These are phyloP conservation scores for Manis javanica DNA, from an alignment of 2,797 vertebrate species.

Conservation along the genomic window DNA sequence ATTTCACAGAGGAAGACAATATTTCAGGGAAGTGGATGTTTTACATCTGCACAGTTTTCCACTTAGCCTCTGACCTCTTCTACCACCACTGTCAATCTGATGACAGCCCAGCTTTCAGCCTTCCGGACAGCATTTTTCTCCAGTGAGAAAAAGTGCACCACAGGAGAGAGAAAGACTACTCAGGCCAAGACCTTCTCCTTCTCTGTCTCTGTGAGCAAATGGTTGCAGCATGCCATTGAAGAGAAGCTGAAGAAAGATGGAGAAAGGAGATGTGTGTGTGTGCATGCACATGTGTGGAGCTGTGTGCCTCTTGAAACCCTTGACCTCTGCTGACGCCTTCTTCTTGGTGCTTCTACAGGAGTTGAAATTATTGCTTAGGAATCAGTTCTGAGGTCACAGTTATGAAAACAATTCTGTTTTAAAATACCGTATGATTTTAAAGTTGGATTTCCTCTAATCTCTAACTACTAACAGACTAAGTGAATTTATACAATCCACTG, in stretches of 20 bases:
- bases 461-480: background rate
- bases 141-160: background rate
- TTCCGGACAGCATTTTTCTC: slow-evolving; percentile 73
- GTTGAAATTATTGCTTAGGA: background rate
- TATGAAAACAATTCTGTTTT: background rate
- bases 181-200: background rate
- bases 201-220: background rate
- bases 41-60: slow-evolving; percentile 66
- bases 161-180: background rate
- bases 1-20: slow-evolving; percentile 78
- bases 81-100: slow-evolving; percentile 79
- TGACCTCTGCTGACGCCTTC: background rate
- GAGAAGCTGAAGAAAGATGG: background rate
- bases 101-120: slow-evolving; percentile 64
- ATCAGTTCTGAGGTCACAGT: background rate
- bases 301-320: background rate
- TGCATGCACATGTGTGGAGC: rapidly evolving
- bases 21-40: slow-evolving; percentile 75
- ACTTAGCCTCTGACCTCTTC: slow-evolving; percentile 80
- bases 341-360: no score
- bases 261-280: background rate
- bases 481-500: background rate
- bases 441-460: background rate
- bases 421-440: background rate
- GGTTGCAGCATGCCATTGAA: background rate